Percentiles rank a stretch among this genome's conserved stretches.
These are phyloP conservation scores for Pogonocichla stellata DNA, from an alignment of 2,113 vertebrate species.

Conservation along the genomic window DNA sequence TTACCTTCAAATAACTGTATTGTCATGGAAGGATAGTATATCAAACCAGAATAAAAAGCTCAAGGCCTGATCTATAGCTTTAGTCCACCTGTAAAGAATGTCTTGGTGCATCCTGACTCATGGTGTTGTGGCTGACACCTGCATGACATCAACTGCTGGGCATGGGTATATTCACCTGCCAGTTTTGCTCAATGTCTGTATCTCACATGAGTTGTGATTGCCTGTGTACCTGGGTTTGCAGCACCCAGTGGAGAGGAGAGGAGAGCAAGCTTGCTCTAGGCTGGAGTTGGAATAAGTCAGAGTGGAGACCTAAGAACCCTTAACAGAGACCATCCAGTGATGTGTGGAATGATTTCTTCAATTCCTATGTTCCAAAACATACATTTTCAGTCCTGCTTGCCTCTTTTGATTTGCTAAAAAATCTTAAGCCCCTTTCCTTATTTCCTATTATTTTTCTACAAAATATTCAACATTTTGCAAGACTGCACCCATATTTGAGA, in stretches of 20 bases:
- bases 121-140: rapidly evolving
- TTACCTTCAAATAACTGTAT: neutral
- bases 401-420: neutral
- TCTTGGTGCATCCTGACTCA: neutral
- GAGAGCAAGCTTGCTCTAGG: neutral
- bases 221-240: neutral
- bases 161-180: neutral
- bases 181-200: neutral
- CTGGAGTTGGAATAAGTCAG: neutral
- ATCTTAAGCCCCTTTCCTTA: neutral
- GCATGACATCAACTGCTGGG: neutral
- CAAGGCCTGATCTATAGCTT: neutral
- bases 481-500: neutral
- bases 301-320: neutral
- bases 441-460: neutral
- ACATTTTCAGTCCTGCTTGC: neutral
- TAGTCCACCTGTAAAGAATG: neutral
- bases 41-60: neutral
- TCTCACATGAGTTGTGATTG: neutral
- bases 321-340: too few species aligned
- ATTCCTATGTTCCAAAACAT: rapidly evolving
- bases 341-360: too few species aligned
- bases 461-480: neutral
- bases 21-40: neutral
- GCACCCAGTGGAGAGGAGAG: neutral